Evolutionary conservation across 2,797 vertebrate species (phyloP).

Genomic region (Chiloscyllium punctatum): DNA sequence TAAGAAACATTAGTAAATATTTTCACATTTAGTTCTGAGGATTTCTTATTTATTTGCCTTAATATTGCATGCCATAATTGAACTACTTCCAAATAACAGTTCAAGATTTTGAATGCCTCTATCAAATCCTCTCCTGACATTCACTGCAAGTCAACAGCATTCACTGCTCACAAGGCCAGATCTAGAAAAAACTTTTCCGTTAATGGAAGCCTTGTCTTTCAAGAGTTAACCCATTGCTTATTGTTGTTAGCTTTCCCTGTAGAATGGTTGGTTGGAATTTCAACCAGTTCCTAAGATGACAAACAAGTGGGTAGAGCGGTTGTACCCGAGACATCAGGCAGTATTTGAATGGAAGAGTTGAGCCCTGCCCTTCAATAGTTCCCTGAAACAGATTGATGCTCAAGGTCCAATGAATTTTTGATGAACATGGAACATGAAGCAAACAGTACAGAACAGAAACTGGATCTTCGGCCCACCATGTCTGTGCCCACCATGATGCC

Average conservation of each 20-base stretch:
- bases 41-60: background rate
- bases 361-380: background rate
- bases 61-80: constrained; percentile 10
- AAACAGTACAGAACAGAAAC: too few species aligned
- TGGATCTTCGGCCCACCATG: too few species aligned
- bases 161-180: background rate
- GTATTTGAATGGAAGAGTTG: background rate
- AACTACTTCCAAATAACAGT: background rate
- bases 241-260: background rate
- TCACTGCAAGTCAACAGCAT: background rate
- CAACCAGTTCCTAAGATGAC: background rate
- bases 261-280: too few species aligned
- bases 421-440: too few species aligned
- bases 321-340: background rate
- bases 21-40: background rate
- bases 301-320: background rate
- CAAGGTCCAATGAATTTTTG: background rate
- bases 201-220: background rate
- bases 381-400: background rate
- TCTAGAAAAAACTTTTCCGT: background rate
- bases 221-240: background rate
- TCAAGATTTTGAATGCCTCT: background rate
- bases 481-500: too few species aligned
- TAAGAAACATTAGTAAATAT: background rate
- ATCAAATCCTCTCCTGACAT: background rate